Percentiles rank a stretch among this genome's conserved stretches.
These are phyloP conservation scores for Phocides pigmalion DNA, from an alignment of 1,140 invertebrate genomes.

Conservation along the genomic window DNA sequence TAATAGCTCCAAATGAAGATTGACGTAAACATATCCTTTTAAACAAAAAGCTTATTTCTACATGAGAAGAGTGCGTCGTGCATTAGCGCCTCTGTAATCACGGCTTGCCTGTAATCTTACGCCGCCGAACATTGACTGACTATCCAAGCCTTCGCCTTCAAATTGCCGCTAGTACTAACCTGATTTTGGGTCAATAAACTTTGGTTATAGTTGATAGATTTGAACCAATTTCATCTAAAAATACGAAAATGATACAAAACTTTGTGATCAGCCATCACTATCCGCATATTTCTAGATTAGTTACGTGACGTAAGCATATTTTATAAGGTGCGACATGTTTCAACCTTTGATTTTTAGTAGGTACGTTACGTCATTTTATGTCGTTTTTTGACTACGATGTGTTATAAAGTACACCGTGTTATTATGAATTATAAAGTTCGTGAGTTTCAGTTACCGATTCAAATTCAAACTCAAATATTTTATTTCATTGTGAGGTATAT, in stretches of 20 bases:
- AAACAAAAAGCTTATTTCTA: constrained; percentile 11
- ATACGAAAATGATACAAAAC: not conserved
- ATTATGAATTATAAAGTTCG: too few species aligned
- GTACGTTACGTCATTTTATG: too few species aligned
- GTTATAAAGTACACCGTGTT: too few species aligned
- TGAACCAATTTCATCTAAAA: not conserved
- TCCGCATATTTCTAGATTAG: too few species aligned
- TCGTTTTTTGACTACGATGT: too few species aligned
- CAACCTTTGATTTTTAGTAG: too few species aligned
- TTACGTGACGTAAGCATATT: too few species aligned
- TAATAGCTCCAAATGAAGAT: not conserved
- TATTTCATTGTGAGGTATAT: too few species aligned
- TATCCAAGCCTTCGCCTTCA: not conserved
- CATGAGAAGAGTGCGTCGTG: constrained; percentile 1
- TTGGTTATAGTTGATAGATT: not conserved
- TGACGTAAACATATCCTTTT: constrained; percentile 12
- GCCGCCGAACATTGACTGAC: not conserved
- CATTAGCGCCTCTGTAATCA: constrained; percentile 48
- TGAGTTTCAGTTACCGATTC: too few species aligned
- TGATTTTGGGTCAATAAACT: not conserved
- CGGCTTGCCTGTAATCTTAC: constrained; percentile 40
- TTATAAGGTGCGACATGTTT: too few species aligned
- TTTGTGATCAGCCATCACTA: too few species aligned
- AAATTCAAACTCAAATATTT: too few species aligned
- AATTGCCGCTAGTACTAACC: not conserved